Evolutionary conservation across 2,113 vertebrate genomes (phyloP), one percentile per base, ranked within the genome.

Genomic region (Machaerirhynchus nigripectus): DNA sequence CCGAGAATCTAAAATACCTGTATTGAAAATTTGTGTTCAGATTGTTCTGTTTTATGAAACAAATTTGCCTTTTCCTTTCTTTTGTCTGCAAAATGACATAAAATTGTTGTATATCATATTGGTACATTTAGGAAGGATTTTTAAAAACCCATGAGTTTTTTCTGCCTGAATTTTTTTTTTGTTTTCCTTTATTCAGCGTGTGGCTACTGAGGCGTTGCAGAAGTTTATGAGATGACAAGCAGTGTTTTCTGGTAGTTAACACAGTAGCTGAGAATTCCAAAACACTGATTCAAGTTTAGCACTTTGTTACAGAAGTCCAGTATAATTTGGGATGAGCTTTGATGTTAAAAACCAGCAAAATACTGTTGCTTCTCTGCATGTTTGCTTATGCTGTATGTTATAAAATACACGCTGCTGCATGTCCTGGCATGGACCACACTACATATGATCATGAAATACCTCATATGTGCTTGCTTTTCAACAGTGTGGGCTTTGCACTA

Each of bases 121-220:
- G 49, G 14, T 69, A 46, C 9, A 20, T 65, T 74, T 53, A 74
- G 53, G 37, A 35, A 82, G 3, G 19, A 26, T 68, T 49, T 6
- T 1, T 33, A 79, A 63, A 50, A n/a, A 17, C 2, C 1, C 8
- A 22, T 0, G 0, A 18, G 22, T 53, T 76, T 75, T 87, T 80
- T 37, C 60, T 91, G 6, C 22, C n/a, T 37, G 12, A 63, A 50
- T 81, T 89, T 67, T 57, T 6, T 37, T 79, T 5, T 37, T 79
- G 6, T 52, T 84, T 65, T 78, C 39, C 39, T 76, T 37, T 64
- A 35, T 57, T 60, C 19, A 3, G 9, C 24, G 5, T 39, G 14
- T 56, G 50, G 7, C 61, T 75, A 10, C 50, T 70, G 74, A 91
- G 67, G 42, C 0, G 0, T 27, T 18, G 3, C 33, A n/a, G 33